Percentiles rank a stretch among this genome's conserved stretches.
Conservation (phyloP, 2,797 vertebrate species). For the Halcyon leucocephala region DNA sequence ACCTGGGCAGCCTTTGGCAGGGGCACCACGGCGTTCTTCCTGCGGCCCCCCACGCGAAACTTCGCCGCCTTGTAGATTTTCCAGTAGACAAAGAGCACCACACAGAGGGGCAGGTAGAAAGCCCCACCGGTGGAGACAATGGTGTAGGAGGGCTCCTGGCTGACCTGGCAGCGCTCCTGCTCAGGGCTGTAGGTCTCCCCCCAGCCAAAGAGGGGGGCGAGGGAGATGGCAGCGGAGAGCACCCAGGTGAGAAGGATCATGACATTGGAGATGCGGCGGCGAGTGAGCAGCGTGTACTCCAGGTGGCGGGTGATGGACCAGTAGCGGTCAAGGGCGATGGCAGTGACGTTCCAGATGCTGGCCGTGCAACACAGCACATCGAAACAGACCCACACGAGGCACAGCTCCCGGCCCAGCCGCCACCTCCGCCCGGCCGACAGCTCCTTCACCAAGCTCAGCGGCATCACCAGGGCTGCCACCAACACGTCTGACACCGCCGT, state of each 20-base stretch:
- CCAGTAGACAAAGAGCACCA: conserved; percentile 97
- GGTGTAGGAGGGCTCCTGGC: conserved; percentile 91
- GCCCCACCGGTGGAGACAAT: conserved; percentile 94
- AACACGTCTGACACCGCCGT: conserved; percentile 93
- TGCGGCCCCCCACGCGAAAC: conserved; percentile 85
- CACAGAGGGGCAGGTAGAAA: conserved; percentile 93
- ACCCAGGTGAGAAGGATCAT: conserved; percentile 94
- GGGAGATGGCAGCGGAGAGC: conserved; percentile 90
- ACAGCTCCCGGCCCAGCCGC: conserved; percentile 90
- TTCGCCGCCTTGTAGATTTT: conserved; percentile 95
- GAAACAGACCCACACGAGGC: conserved; percentile 93
- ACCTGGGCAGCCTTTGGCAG: conserved; percentile 22
- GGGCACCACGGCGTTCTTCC: conserved; percentile 84
- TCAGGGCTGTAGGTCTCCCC: conserved; percentile 88
- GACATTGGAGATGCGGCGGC: conserved; percentile 90
- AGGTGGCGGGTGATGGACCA: conserved; percentile 95
- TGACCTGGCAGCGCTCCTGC: conserved; percentile 89
- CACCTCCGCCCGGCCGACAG: conserved; percentile 86
- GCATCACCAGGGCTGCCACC: conserved; percentile 96
- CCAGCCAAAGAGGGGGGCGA: conserved; percentile 93
- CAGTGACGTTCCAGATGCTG: conserved; percentile 97
- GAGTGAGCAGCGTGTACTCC: conserved; percentile 90
- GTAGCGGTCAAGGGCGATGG: conserved; percentile 95
- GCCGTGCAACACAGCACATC: conserved; percentile 97
- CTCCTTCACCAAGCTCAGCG: conserved; percentile 93